Evolutionary conservation across 2,113 vertebrate species (phyloP).

Genomic region (Ptilonorhynchus violaceus): DNA sequence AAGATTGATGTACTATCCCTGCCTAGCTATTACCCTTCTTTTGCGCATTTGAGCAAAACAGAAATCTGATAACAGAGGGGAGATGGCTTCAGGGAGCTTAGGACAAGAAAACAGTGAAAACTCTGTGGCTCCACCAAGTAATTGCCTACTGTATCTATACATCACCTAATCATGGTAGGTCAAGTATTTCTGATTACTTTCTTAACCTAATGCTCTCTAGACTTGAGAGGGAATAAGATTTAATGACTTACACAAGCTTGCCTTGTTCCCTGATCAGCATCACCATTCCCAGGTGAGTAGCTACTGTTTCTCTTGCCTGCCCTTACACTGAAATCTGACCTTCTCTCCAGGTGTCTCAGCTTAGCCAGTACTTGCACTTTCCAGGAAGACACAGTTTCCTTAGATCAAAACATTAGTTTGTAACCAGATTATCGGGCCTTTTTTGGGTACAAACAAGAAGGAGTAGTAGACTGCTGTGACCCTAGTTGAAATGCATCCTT

Average conservation of each 20-base stretch:
- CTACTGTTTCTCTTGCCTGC: background rate
- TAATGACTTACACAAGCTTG: background rate
- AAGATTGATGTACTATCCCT: background rate
- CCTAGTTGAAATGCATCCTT: background rate
- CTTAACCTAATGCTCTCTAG: conserved; percentile 1
- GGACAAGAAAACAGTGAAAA: background rate
- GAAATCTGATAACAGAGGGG: background rate
- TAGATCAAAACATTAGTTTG: background rate
- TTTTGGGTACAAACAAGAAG: background rate
- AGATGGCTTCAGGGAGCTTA: background rate
- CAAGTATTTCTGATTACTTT: conserved; percentile 36
- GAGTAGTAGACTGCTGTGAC: background rate
- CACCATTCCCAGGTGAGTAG: background rate
- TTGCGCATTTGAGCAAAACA: background rate
- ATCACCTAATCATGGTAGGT: background rate
- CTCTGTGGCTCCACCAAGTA: background rate
- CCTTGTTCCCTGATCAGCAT: background rate
- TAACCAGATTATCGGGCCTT: background rate
- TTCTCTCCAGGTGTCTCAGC: background rate
- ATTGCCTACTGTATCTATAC: background rate
- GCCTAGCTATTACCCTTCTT: background rate
- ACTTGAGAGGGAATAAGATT: background rate
- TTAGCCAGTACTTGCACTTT: background rate
- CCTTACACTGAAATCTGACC: background rate
- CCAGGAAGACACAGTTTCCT: background rate